Evolutionary conservation across 2,888 invertebrate genomes (phyloP), one percentile per base, ranked within the genome.

Genomic region (Ischnus inquisitorius): DNA sequence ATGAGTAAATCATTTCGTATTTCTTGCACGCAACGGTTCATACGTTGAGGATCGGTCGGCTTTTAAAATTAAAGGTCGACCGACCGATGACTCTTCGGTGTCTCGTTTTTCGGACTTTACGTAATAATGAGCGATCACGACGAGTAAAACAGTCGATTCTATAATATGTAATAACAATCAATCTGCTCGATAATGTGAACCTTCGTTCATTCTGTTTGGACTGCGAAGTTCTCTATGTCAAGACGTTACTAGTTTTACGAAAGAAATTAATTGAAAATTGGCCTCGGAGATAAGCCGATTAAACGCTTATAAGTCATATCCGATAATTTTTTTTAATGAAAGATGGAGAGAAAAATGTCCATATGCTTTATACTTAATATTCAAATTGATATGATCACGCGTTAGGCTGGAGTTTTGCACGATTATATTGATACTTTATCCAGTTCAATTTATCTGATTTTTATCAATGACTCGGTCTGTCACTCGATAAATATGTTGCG

Each of bases 1-100:
- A 84, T 68, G 76, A 77, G 84, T 77, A 86, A 85, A 85, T 89
- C 86, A 88, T 90, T 90, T 88, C 87, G 84, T 39, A 14, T 67
- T 3, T 43, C 41, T 41, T 39, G 10, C 48, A 14, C 8, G 2
- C 6, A 2, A 43, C 10, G 6, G 25, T 14, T 25, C 16, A 39
- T 46, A 41, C 34, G 41, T 28, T 12, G 46, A 25, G 4, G 48
- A 79, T 74, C 25, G 19, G 39, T 39, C 25, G 25, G 14, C 39
- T 60, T 67, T 74, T 88, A 87, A 89, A 89, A 88, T 90, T 89
- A 87, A 89, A 88, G 74, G 68, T 19, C 51, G 48, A 39, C 6
- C 39, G 54, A 51, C n/a, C 34, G 12, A n/a, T 8, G 2, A 14
- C 43, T 10, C 28, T 16, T 5, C 19, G 8, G 8, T 48, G 22